Evolutionary conservation across 2,888 invertebrate species (phyloP).

Genomic region (Leptarthrus brevirostris): DNA sequence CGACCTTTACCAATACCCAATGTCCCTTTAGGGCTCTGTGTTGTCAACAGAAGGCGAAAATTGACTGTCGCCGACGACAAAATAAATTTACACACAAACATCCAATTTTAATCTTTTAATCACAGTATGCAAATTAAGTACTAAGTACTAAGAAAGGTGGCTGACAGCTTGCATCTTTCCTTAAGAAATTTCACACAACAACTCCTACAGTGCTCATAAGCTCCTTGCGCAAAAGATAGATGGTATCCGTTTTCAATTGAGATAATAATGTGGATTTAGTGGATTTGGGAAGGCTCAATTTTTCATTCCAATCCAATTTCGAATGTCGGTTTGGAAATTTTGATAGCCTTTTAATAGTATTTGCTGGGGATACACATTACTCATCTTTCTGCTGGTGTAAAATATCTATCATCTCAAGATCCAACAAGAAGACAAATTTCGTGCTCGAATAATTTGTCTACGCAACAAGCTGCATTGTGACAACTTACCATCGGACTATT

Average conservation of each 20-base stretch:
- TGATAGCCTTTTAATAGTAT: constrained; percentile 18
- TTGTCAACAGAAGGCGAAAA: no score
- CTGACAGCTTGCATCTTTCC: no score
- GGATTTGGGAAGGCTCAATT: constrained; percentile 23
- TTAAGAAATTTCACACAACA: no score
- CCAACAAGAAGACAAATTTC: not conserved
- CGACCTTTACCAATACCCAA: no score
- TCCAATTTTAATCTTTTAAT: no score
- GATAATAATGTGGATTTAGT: constrained; percentile 38
- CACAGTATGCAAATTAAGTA: no score
- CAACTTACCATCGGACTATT: no score
- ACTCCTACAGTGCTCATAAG: no score
- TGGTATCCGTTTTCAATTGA: constrained; percentile 34
- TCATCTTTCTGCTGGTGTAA: constrained; percentile 10
- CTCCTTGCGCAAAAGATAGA: constrained; percentile 10
- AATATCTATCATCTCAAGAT: constrained; percentile 19
- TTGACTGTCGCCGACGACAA: no score
- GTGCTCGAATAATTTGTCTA: not conserved
- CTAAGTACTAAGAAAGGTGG: no score
- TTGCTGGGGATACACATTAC: constrained; percentile 25
- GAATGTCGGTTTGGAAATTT: constrained; percentile 11
- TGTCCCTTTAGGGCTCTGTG: no score
- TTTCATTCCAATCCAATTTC: constrained; percentile 26
- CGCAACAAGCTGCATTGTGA: not conserved
- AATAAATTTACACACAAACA: no score